These are phyloP conservation scores for Ceyx cyanopectus DNA, from an alignment of 2,113 vertebrate genomes.

Conservation along the genomic window DNA sequence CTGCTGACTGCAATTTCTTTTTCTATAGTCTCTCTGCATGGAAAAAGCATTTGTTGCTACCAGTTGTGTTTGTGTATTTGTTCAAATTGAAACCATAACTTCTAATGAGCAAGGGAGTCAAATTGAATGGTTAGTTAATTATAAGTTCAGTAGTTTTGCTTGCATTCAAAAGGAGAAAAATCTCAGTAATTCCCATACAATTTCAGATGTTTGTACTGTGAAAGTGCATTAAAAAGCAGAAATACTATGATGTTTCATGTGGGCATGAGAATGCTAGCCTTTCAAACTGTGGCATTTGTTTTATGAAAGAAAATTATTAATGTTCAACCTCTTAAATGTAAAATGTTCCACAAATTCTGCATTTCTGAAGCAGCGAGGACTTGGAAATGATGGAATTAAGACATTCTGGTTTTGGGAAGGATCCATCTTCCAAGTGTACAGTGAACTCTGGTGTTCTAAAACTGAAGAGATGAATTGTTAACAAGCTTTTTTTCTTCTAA, in stretches of 20 bases:
- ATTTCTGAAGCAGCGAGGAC: background rate
- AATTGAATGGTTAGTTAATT: background rate
- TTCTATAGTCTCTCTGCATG: background rate
- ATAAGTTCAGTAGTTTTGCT: background rate
- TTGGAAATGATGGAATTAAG: background rate
- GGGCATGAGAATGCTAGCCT: background rate
- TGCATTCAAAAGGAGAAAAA: background rate
- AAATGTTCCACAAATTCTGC: background rate
- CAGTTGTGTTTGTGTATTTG: background rate
- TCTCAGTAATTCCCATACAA: background rate
- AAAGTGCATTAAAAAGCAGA: background rate
- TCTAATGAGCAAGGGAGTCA: background rate
- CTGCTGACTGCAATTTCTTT: background rate
- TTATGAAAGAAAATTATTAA: background rate
- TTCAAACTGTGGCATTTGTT: background rate
- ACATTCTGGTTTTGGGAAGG: background rate
- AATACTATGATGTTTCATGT: background rate
- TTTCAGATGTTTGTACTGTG: background rate
- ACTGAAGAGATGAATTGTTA: background rate
- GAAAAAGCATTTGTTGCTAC: background rate
- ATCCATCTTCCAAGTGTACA: background rate
- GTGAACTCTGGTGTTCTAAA: background rate
- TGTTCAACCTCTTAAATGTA: background rate
- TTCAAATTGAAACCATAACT: background rate
- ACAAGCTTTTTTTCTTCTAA: slow-evolving; percentile 6